Evolutionary conservation across 2,113 vertebrate genomes (phyloP), one percentile per base, ranked within the genome.

Genomic region (Spheniscus mendiculus): DNA sequence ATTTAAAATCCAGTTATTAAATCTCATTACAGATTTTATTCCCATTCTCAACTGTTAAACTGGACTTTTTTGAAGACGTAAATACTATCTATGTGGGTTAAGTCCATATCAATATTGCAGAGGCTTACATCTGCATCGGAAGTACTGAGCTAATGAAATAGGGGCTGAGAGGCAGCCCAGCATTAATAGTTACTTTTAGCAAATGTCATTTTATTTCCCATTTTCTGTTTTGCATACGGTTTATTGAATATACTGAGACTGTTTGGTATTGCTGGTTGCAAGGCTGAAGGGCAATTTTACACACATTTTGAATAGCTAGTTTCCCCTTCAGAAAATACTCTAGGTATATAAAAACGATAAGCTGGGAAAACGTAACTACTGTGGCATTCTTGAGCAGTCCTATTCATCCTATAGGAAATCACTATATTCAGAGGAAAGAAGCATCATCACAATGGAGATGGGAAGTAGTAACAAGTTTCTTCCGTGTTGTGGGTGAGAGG

Each of bases 371-470:
- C 1, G n/a, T 12, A 40, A 26, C 47, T 21, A 3, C 18, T 49
- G 34, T 53, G 30, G 38, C 15, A 4, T 55, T 67, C 9, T 22
- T 19, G 22, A 29, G 16, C 20, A 73, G 52, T 47, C 36, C 14
- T 87, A 1, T 36, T 36, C 10, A 15, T 38, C 12, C 13, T 29
- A 1, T 2, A 74, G 70, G 47, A 66, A 25, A 10, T 59, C 2
- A 2, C 5, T 22, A 1, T 18, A 22, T 38, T 42, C 15, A 27
- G 49, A 58, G 44, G 34, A n/a, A 63, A 84, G 30, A 66, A 38
- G 12, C 10, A n/a, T 17, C 6, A 4, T 4, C 23, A 12, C 9
- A 30, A 11, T 53, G 10, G 32, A 4, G 5, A 21, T 0, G 2
- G 38, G 29, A 72, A 52, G 32, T 30, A 27, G 3, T 30, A 42